Percentiles rank a stretch among this genome's conserved stretches.
Evolutionary conservation across 2,113 vertebrate genomes (phyloP).

Genomic region (Pygoscelis adeliae): DNA sequence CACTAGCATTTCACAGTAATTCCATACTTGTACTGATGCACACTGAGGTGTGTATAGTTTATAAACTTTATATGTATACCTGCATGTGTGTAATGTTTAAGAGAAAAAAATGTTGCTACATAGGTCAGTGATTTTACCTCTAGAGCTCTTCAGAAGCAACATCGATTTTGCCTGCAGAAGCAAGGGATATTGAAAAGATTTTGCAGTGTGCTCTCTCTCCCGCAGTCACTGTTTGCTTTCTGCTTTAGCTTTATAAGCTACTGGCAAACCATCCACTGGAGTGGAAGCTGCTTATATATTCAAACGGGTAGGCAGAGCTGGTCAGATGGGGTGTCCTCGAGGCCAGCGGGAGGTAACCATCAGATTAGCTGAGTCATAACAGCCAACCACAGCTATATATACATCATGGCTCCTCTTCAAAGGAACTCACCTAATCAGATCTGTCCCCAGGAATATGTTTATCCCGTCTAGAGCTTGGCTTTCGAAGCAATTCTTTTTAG

Average conservation of each 20-base stretch:
- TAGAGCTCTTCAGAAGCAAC: not conserved
- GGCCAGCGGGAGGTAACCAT: not conserved
- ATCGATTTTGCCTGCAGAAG: not conserved
- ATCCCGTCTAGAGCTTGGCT: not conserved
- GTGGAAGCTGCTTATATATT: not conserved
- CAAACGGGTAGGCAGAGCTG: not conserved
- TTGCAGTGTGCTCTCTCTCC: not conserved
- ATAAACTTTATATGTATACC: not conserved
- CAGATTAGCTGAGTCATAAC: not conserved
- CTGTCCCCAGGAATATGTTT: not conserved
- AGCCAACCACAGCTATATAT: not conserved
- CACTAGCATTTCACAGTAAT: not conserved
- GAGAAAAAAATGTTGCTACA: accelerated
- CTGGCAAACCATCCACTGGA: not conserved
- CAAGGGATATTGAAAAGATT: not conserved
- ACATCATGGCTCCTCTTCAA: not conserved
- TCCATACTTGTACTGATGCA: not conserved
- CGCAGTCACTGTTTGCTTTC: not conserved
- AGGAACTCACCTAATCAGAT: not conserved
- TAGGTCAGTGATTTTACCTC: not conserved
- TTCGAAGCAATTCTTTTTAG: not conserved
- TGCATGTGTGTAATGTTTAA: not conserved
- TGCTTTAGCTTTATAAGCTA: not conserved
- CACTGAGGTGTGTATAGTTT: not conserved
- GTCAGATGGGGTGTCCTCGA: not conserved